Percentiles rank a stretch among this genome's conserved stretches.
Evolutionary conservation across 30 jellyfish, hydroid and myxozoan genomes (phyloP).

Genomic region (Rhopilema esculentum): DNA sequence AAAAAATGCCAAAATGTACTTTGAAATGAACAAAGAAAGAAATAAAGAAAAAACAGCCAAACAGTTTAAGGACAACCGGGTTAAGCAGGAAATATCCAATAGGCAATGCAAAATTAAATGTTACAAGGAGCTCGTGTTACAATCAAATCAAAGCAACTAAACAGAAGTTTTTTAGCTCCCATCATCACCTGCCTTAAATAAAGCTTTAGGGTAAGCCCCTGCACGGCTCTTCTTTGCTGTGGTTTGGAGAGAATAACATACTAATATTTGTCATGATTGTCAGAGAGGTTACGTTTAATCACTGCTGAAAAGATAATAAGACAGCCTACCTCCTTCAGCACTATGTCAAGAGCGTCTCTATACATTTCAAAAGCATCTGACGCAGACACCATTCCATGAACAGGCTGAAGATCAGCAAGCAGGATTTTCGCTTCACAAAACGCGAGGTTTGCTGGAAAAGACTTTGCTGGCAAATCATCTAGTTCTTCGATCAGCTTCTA

Average conservation of each 20-base stretch:
- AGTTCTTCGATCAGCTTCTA: constrained; percentile 17
- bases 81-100: too few relatives aligned
- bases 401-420: constrained; percentile 47
- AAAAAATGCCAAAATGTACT: too few relatives aligned
- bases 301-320: background rate
- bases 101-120: too few relatives aligned
- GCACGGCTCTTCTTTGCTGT: too few relatives aligned
- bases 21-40: background rate
- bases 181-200: too few relatives aligned
- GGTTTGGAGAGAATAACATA: too few relatives aligned
- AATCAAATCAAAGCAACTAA: too few relatives aligned
- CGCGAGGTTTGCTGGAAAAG: constrained; percentile 20
- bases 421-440: constrained; percentile 49
- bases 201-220: too few relatives aligned
- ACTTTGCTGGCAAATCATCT: constrained; percentile 1
- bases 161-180: too few relatives aligned
- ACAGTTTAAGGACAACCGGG: too few relatives aligned
- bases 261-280: background rate
- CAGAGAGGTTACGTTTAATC: background rate
- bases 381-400: constrained; percentile 2
- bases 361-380: constrained; percentile 6
- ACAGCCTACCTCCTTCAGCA: constrained; percentile 42
- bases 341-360: constrained; percentile 11
- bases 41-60: too few relatives aligned
- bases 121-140: too few relatives aligned